Conservation (phyloP, 2,797 vertebrate genomes). For the Florisuga fusca region DNA sequence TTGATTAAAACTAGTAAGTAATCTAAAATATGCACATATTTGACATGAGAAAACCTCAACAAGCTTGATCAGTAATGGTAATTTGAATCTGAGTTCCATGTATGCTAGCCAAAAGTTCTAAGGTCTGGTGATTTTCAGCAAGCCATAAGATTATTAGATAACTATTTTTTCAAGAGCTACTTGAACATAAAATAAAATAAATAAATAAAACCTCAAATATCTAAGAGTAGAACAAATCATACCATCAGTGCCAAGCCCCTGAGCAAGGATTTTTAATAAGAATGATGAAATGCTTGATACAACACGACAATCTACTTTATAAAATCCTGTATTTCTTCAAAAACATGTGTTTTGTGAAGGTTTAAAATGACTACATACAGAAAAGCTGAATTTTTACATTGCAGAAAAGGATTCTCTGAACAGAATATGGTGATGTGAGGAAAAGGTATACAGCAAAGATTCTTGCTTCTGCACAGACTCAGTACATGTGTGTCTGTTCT, state of each 20-base stretch:
- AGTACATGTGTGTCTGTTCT: background rate
- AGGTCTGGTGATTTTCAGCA: background rate
- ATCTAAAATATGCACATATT: background rate
- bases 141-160: background rate
- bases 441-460: background rate
- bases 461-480: background rate
- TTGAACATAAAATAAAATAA: background rate
- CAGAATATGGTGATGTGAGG: background rate
- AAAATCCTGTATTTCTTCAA: background rate
- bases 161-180: background rate
- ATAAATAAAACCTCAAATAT: background rate
- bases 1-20: background rate
- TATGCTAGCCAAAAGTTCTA: background rate
- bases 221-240: background rate
- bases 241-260: background rate
- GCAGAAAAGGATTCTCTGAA: background rate
- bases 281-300: slow-evolving; percentile 17
- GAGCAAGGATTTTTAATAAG: slow-evolving; percentile 47
- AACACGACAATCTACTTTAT: background rate
- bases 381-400: background rate
- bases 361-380: background rate
- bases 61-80: background rate
- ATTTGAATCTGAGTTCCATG: background rate
- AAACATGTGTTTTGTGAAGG: background rate
- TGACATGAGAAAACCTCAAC: background rate